Conservation (phyloP, 2,888 invertebrate species). For the Cataglyphis albicans region DNA sequence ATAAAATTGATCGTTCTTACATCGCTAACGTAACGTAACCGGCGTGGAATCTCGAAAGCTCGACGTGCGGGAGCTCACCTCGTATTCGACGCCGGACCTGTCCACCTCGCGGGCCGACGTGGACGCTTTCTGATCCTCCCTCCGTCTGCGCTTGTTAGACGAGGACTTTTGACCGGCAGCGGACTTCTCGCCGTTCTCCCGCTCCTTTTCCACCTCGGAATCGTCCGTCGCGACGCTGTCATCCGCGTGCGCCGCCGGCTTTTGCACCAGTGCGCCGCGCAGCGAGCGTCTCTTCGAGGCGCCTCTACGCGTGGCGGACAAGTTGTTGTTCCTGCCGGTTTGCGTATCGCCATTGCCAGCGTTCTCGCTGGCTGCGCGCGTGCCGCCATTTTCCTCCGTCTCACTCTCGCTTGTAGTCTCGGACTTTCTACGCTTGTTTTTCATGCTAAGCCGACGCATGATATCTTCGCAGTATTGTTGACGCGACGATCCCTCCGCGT, state of each 20-base stretch:
- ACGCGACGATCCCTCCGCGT: background rate
- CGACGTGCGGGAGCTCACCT: conserved; percentile 84
- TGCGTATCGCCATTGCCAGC: conserved; percentile 75
- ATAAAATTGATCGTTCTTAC: background rate
- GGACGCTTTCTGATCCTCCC: conserved; percentile 75
- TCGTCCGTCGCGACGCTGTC: conserved; percentile 68
- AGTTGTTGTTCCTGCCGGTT: conserved; percentile 74
- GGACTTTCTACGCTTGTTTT: conserved; percentile 82
- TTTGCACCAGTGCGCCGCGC: conserved; percentile 68
- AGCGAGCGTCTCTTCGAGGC: conserved; percentile 71
- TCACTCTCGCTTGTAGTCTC: conserved; percentile 81
- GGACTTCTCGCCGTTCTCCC: conserved; percentile 73
- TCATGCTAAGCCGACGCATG: conserved; percentile 84
- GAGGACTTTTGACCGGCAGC: conserved; percentile 63
- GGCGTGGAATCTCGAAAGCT: background rate
- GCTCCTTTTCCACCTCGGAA: conserved; percentile 69
- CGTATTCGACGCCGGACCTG: conserved; percentile 86
- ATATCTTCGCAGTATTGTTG: conserved; percentile 29
- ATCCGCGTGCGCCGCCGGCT: conserved; percentile 66
- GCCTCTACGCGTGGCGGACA: conserved; percentile 70
- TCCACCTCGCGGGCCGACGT: conserved; percentile 82
- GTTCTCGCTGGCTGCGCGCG: conserved; percentile 63
- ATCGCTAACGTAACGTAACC: too few species aligned
- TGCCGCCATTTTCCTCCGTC: conserved; percentile 83
- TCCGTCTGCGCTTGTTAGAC: conserved; percentile 77